Percentiles rank a stretch among this genome's conserved stretches.
Evolutionary conservation across 2,113 vertebrate species (phyloP).

Genomic region (Cyrtonyx montezumae): DNA sequence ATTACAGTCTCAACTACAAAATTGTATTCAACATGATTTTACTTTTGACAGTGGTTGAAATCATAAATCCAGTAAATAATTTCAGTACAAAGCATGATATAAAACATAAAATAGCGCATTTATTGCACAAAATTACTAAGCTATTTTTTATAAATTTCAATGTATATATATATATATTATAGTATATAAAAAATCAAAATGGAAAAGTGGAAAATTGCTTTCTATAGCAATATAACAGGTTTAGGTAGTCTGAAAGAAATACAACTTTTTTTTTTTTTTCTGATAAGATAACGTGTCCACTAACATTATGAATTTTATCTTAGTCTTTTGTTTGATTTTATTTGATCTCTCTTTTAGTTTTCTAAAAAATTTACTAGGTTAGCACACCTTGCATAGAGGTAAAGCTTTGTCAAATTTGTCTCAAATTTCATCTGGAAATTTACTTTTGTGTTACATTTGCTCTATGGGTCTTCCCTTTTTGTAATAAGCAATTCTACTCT

Average conservation of each 20-base stretch:
- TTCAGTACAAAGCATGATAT: neutral
- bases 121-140: neutral
- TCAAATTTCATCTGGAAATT: constrained; percentile 47
- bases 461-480: neutral
- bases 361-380: constrained; percentile 56
- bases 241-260: neutral
- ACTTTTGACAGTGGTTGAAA: neutral
- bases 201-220: neutral
- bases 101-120: neutral
- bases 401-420: constrained; percentile 3
- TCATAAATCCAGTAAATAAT: too few relatives aligned
- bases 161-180: too few relatives aligned
- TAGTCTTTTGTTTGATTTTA: constrained; percentile 44
- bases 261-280: neutral
- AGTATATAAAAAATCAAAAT: neutral
- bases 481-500: neutral
- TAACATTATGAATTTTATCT: constrained; percentile 27
- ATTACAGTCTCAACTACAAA: constrained; percentile 36
- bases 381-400: constrained; percentile 24
- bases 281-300: neutral
- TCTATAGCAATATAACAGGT: neutral
- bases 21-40: neutral
- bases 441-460: constrained; percentile 19
- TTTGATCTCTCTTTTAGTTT: constrained; percentile 62
- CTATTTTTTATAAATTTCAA: neutral